Conservation (phyloP, 2,797 vertebrate genomes). For the Smutsia gigantea region DNA sequence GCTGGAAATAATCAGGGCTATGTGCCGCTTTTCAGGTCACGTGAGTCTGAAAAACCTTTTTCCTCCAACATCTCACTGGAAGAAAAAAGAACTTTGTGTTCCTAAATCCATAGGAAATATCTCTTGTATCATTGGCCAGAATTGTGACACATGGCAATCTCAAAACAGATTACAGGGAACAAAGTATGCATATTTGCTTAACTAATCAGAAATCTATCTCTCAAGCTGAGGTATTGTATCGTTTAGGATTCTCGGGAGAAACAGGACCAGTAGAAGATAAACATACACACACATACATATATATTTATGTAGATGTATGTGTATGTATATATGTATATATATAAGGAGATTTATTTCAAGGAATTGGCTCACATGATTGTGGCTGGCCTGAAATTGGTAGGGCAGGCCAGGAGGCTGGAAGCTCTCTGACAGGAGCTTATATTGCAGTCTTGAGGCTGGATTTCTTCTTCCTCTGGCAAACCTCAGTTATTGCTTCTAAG, state of each 20-base stretch:
- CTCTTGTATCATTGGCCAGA: not conserved
- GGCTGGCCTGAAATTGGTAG: not conserved
- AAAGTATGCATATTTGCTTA: not conserved
- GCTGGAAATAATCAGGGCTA: not conserved
- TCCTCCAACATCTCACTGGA: not conserved
- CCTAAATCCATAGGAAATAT: not conserved
- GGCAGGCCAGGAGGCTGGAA: not conserved
- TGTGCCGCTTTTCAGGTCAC: not conserved
- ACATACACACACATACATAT: not conserved
- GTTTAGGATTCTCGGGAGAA: not conserved
- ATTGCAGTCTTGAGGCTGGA: not conserved
- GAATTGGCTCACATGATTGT: not conserved
- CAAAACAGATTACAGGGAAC: not conserved
- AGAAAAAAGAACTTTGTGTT: not conserved
- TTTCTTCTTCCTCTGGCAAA: conserved; percentile 11
- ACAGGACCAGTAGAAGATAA: not conserved
- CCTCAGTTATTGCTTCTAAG: not conserved
- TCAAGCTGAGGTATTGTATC: not conserved
- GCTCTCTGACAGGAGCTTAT: not conserved
- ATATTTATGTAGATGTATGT: too few relatives aligned
- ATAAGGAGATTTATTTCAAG: conserved; percentile 10
- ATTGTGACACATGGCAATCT: not conserved
- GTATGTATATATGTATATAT: not conserved
- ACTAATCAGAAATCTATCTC: not conserved
- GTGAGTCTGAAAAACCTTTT: not conserved